Evolutionary conservation across 2,888 invertebrate genomes (phyloP).

Genomic region (Trissolcus japonicus): DNA sequence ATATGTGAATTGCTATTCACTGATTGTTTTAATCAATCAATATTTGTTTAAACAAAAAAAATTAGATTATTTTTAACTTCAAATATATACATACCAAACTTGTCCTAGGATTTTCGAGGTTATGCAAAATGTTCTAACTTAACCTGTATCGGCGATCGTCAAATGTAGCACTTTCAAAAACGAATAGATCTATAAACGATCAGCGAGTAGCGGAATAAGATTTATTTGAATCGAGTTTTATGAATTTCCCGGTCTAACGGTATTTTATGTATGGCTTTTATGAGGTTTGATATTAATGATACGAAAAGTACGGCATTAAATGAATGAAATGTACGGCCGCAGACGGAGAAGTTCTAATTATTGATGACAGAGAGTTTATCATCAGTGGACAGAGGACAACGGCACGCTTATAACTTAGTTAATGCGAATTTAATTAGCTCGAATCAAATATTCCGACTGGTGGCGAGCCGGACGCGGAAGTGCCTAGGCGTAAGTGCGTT

Average conservation of each 20-base stretch:
- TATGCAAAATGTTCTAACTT: no score
- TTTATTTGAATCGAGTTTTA: conserved; percentile 26
- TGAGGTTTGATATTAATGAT: conserved; percentile 9
- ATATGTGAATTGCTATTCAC: no score
- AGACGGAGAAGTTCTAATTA: conserved; percentile 36
- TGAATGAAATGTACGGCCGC: conserved; percentile 16
- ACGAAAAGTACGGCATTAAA: conserved; percentile 12
- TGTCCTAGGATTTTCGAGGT: no score
- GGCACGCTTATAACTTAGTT: conserved; percentile 47
- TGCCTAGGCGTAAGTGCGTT: conserved; percentile 46
- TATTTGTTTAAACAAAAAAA: no score
- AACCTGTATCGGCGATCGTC: no score
- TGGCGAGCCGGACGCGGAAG: conserved; percentile 54
- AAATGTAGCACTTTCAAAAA: no score
- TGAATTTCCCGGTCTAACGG: conserved; percentile 16
- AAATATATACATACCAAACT: no score
- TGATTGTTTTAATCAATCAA: no score
- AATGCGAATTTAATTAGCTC: conserved; percentile 54
- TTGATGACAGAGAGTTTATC: conserved; percentile 42
- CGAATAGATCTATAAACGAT: no score
- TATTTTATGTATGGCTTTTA: conserved; percentile 9
- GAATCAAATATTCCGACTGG: conserved; percentile 53
- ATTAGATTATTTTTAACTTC: no score
- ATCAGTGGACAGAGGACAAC: conserved; percentile 33
- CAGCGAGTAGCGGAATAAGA: neutral